Conservation (phyloP, 2,797 vertebrate species). For the Craterocephalus amniculus region DNA sequence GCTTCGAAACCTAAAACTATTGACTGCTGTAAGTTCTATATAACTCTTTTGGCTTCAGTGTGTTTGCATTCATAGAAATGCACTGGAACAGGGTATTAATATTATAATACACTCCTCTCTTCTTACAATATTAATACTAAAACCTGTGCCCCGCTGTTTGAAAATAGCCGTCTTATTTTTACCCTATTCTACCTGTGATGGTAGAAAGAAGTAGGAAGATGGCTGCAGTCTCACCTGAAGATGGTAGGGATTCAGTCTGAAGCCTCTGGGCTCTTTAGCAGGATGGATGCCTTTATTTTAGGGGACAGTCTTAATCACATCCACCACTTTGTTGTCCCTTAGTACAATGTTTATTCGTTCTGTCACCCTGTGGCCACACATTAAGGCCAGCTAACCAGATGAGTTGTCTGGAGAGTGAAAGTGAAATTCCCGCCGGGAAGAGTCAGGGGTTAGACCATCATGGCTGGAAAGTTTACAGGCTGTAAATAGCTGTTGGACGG, state of each 20-base stretch:
- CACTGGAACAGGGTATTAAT: background rate
- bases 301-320: conserved; percentile 11
- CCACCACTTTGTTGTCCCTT: conserved; percentile 30
- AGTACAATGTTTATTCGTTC: conserved; percentile 41
- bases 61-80: background rate
- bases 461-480: conserved; percentile 24
- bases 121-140: background rate
- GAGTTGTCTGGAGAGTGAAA: conserved; percentile 39
- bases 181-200: background rate
- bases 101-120: background rate
- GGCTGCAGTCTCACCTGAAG: background rate
- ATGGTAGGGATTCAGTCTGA: conserved; percentile 3
- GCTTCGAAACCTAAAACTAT: no score
- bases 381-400: conserved; percentile 28
- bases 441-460: conserved; percentile 36
- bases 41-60: background rate
- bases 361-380: conserved; percentile 41
- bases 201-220: no score
- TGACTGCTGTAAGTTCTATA: no score
- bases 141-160: background rate
- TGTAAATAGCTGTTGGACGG: conserved; percentile 59
- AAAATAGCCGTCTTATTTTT: background rate
- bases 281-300: conserved; percentile 1
- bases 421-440: conserved; percentile 43
- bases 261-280: background rate